Evolutionary conservation across 2,888 invertebrate genomes (phyloP).

Genomic region (Lasius platythorax): DNA sequence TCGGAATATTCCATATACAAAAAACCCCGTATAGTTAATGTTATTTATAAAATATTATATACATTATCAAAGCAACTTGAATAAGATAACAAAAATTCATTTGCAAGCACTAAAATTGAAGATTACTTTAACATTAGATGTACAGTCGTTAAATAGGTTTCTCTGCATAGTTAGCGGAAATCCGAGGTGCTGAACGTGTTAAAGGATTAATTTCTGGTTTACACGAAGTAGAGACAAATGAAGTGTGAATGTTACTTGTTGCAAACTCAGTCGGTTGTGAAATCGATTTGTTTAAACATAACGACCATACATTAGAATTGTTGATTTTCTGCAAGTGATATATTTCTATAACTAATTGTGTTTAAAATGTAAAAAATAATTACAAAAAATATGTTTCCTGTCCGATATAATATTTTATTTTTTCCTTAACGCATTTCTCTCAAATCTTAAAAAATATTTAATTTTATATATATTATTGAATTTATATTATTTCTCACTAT

Average conservation of each 20-base stretch:
- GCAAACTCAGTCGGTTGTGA: constrained; percentile 6
- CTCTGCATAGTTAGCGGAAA: constrained; percentile 25
- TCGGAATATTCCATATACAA: not conserved
- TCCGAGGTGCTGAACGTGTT: constrained; percentile 29
- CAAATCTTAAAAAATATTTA: not conserved
- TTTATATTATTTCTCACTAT: not conserved
- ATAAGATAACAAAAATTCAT: constrained; percentile 11
- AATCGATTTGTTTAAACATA: not conserved
- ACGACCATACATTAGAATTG: not conserved
- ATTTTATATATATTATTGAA: not conserved
- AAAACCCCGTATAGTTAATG: not conserved
- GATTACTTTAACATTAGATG: constrained; percentile 17
- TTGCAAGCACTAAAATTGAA: constrained; percentile 1
- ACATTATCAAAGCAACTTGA: not conserved
- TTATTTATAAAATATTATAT: not conserved
- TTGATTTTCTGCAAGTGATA: not conserved
- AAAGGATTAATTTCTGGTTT: constrained; percentile 43
- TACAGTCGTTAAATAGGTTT: constrained; percentile 31
- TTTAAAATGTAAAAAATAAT: not conserved
- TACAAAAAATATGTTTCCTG: not conserved
- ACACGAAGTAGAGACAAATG: constrained; percentile 45
- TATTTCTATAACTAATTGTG: not conserved
- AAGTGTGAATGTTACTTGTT: constrained; percentile 47
- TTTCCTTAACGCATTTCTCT: not conserved
- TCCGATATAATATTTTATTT: not conserved